Base-by-base conservation (phyloP, 2,888 invertebrate genomes). In the Oasisia sp. region DNA sequence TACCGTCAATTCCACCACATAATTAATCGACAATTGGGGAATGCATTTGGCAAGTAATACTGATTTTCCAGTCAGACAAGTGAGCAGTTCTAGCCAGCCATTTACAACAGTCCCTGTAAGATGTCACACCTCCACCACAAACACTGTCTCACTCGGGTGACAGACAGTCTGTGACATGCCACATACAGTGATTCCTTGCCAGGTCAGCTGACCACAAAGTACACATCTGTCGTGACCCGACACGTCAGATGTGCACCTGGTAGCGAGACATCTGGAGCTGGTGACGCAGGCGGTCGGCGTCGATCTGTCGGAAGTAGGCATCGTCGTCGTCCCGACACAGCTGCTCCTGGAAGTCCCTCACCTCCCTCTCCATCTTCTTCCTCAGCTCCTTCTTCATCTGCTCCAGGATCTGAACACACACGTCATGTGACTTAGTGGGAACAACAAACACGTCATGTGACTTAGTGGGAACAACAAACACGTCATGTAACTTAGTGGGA, bases 341-440 rank as follows among this genome's bases (percentile, higher is more conserved):
- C 91, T 96, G 95, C 74, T 96, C 95, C 93, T 96, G 96, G 92
- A 96, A 94, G 32, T 94, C 93, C 91, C 94, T 92, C 44, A 96
- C 96, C 92, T 96, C 96, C 32, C 92, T 91, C 93, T 96, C 96
- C 95, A 96, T 95, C 94, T 96, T 96, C 94, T 94, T 94, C 9
- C 96, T 94, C 32, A 96, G 93, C 91, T 96, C 96, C 92, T 94
- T 94, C 94, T 96, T 96, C 96, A 96, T 95, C 90, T 95, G 93
- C 3, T 94, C 94, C 89, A 96, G 93, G 92, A 96, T 95, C 95
- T 96, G 93, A 91, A 74, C 74, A 74, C 27, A 74, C n/a, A 74
- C 74, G 19, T 74, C 5, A 27, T 19, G n/a, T 74, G 27, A 74
- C 27, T 19, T 19, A 56, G 27, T 32, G 38, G 1, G 38, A 38